Evolutionary conservation across 2,797 vertebrate genomes (phyloP).

Genomic region (Coluber constrictor): DNA sequence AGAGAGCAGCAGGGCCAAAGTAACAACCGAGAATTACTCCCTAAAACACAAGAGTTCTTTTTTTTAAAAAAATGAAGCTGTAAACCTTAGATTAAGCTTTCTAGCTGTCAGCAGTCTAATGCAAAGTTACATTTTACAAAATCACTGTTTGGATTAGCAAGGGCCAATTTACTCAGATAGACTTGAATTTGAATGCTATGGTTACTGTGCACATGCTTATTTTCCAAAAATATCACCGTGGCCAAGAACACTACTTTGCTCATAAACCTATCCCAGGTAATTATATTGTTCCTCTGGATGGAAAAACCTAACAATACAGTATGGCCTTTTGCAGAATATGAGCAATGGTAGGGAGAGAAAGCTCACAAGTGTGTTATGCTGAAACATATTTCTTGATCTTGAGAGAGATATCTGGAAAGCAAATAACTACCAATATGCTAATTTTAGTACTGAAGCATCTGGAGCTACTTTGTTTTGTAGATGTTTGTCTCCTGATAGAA

Average conservation of each 20-base stretch:
- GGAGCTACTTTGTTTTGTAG: neutral
- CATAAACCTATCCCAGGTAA: neutral
- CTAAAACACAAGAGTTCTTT: constrained; percentile 50
- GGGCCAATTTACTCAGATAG: neutral
- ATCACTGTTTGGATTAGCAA: neutral
- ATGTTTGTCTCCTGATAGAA: neutral
- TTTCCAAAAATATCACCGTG: neutral
- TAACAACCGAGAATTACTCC: constrained; percentile 87
- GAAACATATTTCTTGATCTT: neutral
- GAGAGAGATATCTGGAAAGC: neutral
- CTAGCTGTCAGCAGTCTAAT: neutral
- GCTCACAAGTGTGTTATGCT: neutral
- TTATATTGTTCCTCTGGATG: neutral
- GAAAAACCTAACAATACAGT: neutral
- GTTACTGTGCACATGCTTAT: neutral
- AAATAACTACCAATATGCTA: neutral
- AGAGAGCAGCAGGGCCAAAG: constrained; percentile 89
- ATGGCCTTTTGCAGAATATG: neutral
- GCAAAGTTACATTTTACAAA: neutral
- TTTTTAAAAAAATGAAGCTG: neutral
- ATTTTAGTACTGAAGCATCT: neutral
- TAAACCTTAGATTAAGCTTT: neutral
- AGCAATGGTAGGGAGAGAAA: neutral
- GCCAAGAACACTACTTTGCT: neutral
- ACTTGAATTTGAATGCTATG: neutral